A percentile compares a stretch with the other conserved stretches of the same genome.
phyloP scores from a whole-genome alignment of 2,797 vertebrate genomes.

The Echiichthys vipera region DNA sequence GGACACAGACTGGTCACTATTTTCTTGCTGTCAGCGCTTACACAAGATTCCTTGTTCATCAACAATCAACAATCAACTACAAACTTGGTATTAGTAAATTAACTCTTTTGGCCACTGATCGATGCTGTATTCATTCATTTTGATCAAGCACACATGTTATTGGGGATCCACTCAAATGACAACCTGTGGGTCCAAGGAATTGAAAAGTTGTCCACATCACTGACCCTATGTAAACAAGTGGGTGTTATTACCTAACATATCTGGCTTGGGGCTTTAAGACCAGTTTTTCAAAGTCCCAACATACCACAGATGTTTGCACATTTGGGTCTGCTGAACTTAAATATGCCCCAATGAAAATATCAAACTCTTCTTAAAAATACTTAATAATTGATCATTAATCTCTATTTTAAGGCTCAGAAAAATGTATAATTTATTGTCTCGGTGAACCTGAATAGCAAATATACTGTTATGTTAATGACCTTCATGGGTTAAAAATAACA shows the following conservation, averaged over 20 bases:
- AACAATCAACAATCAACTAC: too few species aligned
- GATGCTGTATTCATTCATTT: too few species aligned
- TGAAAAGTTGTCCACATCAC: too few species aligned
- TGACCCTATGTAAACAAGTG: neutral
- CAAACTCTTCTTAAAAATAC: neutral
- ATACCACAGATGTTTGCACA: neutral
- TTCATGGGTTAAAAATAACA: neutral
- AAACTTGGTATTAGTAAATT: too few species aligned
- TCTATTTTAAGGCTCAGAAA: neutral
- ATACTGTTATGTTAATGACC: neutral
- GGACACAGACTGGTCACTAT: too few species aligned
- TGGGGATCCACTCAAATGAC: too few species aligned
- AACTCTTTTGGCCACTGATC: too few species aligned
- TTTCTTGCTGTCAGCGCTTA: too few species aligned
- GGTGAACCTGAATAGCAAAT: neutral
- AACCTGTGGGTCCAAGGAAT: too few species aligned
- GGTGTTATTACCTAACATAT: neutral
- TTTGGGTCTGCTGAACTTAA: neutral
- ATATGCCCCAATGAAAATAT: neutral
- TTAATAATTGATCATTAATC: neutral
- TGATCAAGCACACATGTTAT: too few species aligned
- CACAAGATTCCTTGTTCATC: too few species aligned
- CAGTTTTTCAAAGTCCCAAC: neutral
- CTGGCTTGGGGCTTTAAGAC: neutral
- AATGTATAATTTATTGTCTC: neutral